A percentile compares a stretch with the other conserved stretches of the same genome.
phyloP scores from a whole-genome alignment of 2,113 vertebrate species.

The Marcusenius ussheri region DNA sequence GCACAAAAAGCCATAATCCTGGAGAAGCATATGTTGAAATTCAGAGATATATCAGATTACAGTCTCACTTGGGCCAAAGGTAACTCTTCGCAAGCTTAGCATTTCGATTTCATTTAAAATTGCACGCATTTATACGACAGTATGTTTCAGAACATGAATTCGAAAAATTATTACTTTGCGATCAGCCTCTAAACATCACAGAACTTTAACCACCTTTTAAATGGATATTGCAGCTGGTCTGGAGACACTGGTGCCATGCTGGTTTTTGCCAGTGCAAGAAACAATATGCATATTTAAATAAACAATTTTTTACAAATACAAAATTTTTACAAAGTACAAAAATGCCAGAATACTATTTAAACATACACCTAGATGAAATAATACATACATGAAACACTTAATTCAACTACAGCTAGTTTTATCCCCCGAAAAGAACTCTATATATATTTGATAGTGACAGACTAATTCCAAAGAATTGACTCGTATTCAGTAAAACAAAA shows the following conservation, averaged over 20 bases:
- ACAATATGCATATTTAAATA: background rate
- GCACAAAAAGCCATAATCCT: background rate
- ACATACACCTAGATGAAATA: background rate
- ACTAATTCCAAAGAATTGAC: background rate
- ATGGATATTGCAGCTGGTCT: background rate
- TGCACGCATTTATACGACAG: background rate
- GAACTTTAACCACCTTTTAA: background rate
- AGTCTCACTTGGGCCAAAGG: background rate
- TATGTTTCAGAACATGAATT: background rate
- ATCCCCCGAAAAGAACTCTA: background rate
- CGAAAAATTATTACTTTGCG: background rate
- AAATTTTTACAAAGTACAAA: too few relatives aligned
- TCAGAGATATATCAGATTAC: background rate
- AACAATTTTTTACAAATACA: too few relatives aligned
- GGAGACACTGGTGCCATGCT: background rate
- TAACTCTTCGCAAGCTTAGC: background rate
- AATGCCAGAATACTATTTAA: background rate
- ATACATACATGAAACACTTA: background rate
- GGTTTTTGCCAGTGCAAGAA: background rate
- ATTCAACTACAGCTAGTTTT: background rate
- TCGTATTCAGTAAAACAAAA: background rate
- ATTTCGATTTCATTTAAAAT: background rate
- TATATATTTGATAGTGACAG: background rate
- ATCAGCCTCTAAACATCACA: background rate
- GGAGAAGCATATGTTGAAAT: slow-evolving; percentile 10